Base-by-base conservation (phyloP, 2,113 vertebrate species). In the Fukomys damarensis region DNA sequence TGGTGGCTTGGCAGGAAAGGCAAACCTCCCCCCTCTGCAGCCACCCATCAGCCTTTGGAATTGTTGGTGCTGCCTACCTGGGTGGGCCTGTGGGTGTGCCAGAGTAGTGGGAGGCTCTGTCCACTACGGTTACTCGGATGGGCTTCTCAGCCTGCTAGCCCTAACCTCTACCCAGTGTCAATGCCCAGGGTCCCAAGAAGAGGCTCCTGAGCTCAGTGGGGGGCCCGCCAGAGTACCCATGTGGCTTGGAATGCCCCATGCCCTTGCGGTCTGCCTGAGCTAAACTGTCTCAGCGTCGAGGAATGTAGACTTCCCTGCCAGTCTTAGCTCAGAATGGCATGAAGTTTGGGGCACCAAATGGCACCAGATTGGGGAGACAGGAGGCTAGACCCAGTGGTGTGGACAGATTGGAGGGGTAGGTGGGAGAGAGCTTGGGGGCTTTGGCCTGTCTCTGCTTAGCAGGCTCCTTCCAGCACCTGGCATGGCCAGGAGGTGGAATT, bases 271-370 rank as follows among this genome's bases (percentile, higher is more conserved):
- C 93, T 91, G 93, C 84, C 95, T 72, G 46, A 95, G 70, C 70
- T 90, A 77, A 95, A 96, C 90, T 95, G 97, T 95, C 98, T 98
- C 93, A 98, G 86, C 12, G 38, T 96, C 96, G 92, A 97, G 97
- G 97, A 98, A 98, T 98, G 97, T 90, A 54, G 92, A 88, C 61
- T 93, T 95, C 96, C 56, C 61, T 97, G 96, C 96, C 96, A 97
- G 85, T 87, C 96, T 93, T 58, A 94, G 68, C 88, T 87, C 83
- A 95, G 88, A 61, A 87, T 95, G 98, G 89, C 94, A 86, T 95
- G 95, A 82, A 96, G 81, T 72, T 93, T 89, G 24, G 59, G 93
- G 56, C 32, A 63, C 96, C 92, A 93, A 87, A 72, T 95, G 93
- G 92, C 89, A 97, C 76, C 84, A 86, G 91, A 84, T 89, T 94